Evolutionary conservation across 2,113 vertebrate genomes (phyloP).

Genomic region (Beaufortia kweichowensis): DNA sequence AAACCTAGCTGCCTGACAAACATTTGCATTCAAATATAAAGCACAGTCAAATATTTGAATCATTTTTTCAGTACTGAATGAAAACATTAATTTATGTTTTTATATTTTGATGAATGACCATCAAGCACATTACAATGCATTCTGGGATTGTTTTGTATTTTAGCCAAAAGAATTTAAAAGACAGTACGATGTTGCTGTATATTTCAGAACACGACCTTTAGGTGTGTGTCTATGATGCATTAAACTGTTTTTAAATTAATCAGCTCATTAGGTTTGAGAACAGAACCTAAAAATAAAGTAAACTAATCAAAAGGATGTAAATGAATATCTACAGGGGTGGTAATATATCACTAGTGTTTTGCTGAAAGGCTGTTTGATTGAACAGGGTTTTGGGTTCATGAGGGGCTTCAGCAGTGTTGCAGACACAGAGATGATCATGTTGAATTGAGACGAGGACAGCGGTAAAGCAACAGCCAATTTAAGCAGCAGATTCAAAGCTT

Average conservation of each 20-base stretch:
- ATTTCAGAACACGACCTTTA: too few species aligned
- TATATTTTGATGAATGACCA: too few species aligned
- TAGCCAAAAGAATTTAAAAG: too few species aligned
- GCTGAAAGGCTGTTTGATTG: neutral
- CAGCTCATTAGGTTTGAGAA: neutral
- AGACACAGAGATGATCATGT: neutral
- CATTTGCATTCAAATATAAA: too few species aligned
- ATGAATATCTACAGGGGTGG: neutral
- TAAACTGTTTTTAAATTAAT: too few species aligned
- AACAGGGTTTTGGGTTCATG: neutral
- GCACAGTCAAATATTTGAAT: too few species aligned
- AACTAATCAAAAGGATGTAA: neutral
- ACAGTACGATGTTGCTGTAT: too few species aligned
- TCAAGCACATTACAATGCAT: too few species aligned
- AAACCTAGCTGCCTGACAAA: neutral
- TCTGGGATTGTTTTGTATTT: too few species aligned
- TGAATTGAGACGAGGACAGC: constrained; percentile 35
- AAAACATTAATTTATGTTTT: too few species aligned
- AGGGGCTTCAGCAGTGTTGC: constrained; percentile 32
- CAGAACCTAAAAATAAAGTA: neutral
- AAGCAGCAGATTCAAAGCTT: constrained; percentile 67
- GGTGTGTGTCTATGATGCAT: too few species aligned
- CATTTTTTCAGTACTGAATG: too few species aligned
- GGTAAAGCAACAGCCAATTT: constrained; percentile 64
- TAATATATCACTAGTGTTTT: neutral